phyloP scores from a whole-genome alignment of 2,888 invertebrate species.

The Melanotus villosus region DNA sequence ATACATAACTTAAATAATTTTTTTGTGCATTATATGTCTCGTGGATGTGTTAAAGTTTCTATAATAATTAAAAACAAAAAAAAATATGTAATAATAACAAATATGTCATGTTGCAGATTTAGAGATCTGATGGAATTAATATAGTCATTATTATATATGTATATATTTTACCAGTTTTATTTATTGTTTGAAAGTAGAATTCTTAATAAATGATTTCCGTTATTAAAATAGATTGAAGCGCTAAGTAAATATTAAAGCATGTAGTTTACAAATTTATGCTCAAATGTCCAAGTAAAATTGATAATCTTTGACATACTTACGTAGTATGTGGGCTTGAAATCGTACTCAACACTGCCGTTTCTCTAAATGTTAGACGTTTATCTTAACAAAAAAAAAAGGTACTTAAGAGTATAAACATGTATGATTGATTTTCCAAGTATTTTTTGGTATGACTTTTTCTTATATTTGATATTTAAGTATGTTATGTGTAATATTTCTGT shows the following conservation, averaged over 20 bases:
- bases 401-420: slow-evolving; percentile 40
- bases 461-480: slow-evolving; percentile 55
- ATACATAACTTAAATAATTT: slow-evolving; percentile 39
- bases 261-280: slow-evolving; percentile 53
- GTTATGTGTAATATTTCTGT: slow-evolving; percentile 54
- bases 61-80: slow-evolving; percentile 52
- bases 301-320: slow-evolving; percentile 52
- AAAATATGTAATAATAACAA: slow-evolving; percentile 45
- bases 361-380: slow-evolving; percentile 54
- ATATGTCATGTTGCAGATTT: slow-evolving; percentile 61
- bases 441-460: slow-evolving; percentile 46
- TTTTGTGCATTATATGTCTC: slow-evolving; percentile 53
- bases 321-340: slow-evolving; percentile 61
- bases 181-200: slow-evolving; percentile 46
- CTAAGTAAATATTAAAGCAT: slow-evolving; percentile 34
- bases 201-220: slow-evolving; percentile 30
- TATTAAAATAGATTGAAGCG: slow-evolving; percentile 28
- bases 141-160: slow-evolving; percentile 52
- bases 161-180: slow-evolving; percentile 51
- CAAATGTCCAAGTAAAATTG: slow-evolving; percentile 59
- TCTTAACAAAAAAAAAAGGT: slow-evolving; percentile 40
- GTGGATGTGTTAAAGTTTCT: slow-evolving; percentile 57
- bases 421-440: slow-evolving; percentile 42
- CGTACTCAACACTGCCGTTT: slow-evolving; percentile 66
- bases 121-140: slow-evolving; percentile 52